Base-by-base conservation (phyloP, 2,888 invertebrate species). In the Clostera curtula region DNA sequence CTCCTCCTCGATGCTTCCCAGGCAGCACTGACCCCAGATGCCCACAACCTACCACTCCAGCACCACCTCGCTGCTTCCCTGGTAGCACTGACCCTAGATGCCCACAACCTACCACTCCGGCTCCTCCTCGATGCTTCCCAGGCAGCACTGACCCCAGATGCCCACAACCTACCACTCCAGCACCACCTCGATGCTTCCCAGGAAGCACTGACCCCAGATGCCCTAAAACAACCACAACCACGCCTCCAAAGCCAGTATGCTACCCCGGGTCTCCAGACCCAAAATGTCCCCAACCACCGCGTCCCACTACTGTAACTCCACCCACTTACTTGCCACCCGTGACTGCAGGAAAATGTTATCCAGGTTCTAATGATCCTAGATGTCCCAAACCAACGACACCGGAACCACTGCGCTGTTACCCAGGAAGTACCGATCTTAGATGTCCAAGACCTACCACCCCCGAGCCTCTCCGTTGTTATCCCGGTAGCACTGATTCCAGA, bases 191-290 rank as follows among this genome's bases (percentile, higher is more conserved):
- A 0, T 56, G 54, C 19, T 57, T 41, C 33, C 54, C 55, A 1
- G 56, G 56, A 3, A 39, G 30, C 4, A 42, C 27, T 0, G 54
- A 56, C 5, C 34, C 47, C 0, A 27, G 52, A 2, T 53, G 53
- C 11, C 52, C 54, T 0, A 50, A 51, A 24, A 48, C 65, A 42
- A 29, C 54, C 43, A 41, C 72, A 21, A 29, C 54, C 43, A 41
- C 72, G 20, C 63, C 63, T 1, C 46, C 40, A 25, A 36, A 56
- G 8, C 48, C 45, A n/a, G 37, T 31, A 2, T 51, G 55, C 12
- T 54, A 40, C 32, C 54, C 57, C 3, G 18, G 18, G 3, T 40
- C 52, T 11, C 49, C 38, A 1, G 56, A 62, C 31, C 56, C 60
- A 0, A 37, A 56, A 8, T 70, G 70, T 24, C 62, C 63, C 0